A percentile compares a stretch with the other conserved stretches of the same genome.
Evolutionary conservation across 2,113 vertebrate genomes (phyloP).

Genomic region (Macrotus californicus): DNA sequence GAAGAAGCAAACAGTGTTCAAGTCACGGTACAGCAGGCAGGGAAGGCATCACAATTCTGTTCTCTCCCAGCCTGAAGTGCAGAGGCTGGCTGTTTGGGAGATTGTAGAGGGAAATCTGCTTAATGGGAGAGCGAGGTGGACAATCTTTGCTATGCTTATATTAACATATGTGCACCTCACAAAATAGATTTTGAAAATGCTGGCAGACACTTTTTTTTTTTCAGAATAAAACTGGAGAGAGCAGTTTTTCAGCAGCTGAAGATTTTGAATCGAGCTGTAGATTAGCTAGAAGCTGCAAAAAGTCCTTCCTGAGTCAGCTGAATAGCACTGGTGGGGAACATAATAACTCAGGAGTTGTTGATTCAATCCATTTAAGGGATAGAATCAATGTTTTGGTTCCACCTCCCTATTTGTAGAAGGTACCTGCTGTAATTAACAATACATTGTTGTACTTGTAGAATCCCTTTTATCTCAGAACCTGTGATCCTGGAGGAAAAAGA

Average conservation of each 20-base stretch:
- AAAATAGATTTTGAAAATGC: slow-evolving; percentile 72
- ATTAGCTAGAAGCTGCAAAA: slow-evolving; percentile 71
- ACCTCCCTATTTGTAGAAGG: slow-evolving; percentile 40
- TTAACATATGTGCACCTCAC: slow-evolving; percentile 63
- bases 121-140: slow-evolving; percentile 58
- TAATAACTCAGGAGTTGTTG: slow-evolving; percentile 59
- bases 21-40: slow-evolving; percentile 26
- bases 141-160: slow-evolving; percentile 57
- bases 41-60: slow-evolving; percentile 23
- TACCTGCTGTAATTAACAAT: slow-evolving; percentile 37
- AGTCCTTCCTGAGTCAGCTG: slow-evolving; percentile 57
- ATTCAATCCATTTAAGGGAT: slow-evolving; percentile 33
- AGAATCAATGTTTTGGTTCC: slow-evolving; percentile 30
- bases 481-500: not conserved
- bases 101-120: slow-evolving; percentile 68
- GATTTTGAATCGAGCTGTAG: slow-evolving; percentile 73
- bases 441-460: not conserved
- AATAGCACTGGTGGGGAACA: slow-evolving; percentile 30
- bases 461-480: slow-evolving; percentile 25
- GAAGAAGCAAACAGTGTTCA: slow-evolving; percentile 8
- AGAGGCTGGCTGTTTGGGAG: slow-evolving; percentile 39
- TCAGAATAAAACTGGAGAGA: slow-evolving; percentile 46
- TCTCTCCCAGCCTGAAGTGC: slow-evolving; percentile 44
- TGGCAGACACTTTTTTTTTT: slow-evolving; percentile 67
- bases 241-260: slow-evolving; percentile 40